Percentiles rank a stretch among this genome's conserved stretches.
phyloP scores from a whole-genome alignment of 2,113 vertebrate genomes.

The Xenus cinereus region DNA sequence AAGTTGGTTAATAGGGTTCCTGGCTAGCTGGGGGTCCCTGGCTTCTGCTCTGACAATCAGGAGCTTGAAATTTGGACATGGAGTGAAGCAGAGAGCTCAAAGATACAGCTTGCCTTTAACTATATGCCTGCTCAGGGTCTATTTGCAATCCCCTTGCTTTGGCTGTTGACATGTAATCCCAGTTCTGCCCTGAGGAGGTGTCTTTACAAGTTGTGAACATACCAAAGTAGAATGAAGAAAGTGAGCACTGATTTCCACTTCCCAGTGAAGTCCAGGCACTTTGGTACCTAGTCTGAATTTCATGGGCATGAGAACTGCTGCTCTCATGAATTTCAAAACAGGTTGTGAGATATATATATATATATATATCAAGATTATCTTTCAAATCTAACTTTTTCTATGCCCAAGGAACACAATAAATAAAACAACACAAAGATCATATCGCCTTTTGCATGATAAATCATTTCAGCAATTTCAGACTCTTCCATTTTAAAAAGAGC shows the following conservation, averaged over 20 bases:
- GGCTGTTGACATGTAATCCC: not conserved
- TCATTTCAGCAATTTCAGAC: not conserved
- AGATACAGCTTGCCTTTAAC: not conserved
- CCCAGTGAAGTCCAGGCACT: not conserved
- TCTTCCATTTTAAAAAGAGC: not conserved
- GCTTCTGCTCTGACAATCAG: not conserved
- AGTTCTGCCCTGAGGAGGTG: not conserved
- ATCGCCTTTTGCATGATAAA: not conserved
- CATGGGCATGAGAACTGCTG: not conserved
- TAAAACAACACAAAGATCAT: not conserved
- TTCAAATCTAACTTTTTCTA: not conserved
- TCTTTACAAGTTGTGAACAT: not conserved
- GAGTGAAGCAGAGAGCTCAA: not conserved
- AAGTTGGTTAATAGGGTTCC: not conserved
- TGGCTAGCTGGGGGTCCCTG: not conserved
- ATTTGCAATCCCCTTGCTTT: not conserved
- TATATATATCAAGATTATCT: not conserved
- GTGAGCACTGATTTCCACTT: not conserved
- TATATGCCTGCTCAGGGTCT: not conserved
- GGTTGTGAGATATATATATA: not conserved
- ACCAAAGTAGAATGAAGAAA: not conserved
- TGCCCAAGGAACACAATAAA: not conserved
- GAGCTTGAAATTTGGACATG: not conserved
- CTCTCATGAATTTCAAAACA: not conserved
- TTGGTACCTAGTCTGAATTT: not conserved